phyloP scores from a whole-genome alignment of 2,888 invertebrate species.

The Resseliella maxima region DNA sequence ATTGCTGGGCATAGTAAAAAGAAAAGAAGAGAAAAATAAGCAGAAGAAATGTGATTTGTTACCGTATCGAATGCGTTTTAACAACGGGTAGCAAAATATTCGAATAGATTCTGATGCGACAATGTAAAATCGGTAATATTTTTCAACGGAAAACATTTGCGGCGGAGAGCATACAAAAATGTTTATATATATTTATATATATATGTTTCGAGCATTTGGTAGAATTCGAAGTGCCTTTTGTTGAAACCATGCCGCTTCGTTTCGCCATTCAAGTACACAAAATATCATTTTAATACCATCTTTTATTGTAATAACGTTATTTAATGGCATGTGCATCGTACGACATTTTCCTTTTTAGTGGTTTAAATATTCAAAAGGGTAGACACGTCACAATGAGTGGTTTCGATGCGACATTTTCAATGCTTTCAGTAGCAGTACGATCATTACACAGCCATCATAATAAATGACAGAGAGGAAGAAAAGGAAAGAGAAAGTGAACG shows the following conservation, averaged over 20 bases:
- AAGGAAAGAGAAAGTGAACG: no score
- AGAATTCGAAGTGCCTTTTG: not conserved
- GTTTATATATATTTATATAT: constrained; percentile 10
- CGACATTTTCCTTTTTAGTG: constrained; percentile 41
- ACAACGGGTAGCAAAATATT: constrained; percentile 25
- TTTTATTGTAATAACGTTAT: constrained; percentile 53
- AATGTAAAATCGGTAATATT: not conserved
- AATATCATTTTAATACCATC: constrained; percentile 48
- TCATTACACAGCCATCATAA: not conserved
- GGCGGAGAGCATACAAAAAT: not conserved
- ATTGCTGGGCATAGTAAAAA: not conserved
- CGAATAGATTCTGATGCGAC: not conserved
- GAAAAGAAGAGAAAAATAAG: not conserved
- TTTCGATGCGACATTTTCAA: not conserved
- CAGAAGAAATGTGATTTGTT: constrained; percentile 7
- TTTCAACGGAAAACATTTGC: not conserved
- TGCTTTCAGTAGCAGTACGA: not conserved
- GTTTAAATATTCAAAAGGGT: constrained; percentile 51
- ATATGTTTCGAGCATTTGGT: not conserved
- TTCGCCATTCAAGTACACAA: not conserved
- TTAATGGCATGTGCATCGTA: constrained; percentile 51
- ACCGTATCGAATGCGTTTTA: constrained; percentile 35
- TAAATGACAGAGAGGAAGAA: no score
- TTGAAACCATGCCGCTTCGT: not conserved
- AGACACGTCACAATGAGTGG: constrained; percentile 37